Evolutionary conservation across 2,888 invertebrate genomes (phyloP).

Genomic region (Drymonia ruficornis): DNA sequence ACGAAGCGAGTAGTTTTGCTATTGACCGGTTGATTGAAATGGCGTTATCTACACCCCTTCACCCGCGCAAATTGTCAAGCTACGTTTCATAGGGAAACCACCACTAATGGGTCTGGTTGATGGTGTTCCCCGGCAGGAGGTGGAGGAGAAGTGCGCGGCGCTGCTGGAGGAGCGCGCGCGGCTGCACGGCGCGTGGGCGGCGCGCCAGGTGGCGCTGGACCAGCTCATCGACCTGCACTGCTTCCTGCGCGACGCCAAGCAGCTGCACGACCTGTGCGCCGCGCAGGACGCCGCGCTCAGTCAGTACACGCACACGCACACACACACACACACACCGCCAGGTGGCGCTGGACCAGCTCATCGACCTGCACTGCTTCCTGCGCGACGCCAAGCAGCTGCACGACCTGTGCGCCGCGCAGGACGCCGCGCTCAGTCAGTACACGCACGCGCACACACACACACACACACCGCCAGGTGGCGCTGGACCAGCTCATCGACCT

Average conservation of each 20-base stretch:
- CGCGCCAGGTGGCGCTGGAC: conserved; percentile 94
- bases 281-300: conserved; percentile 93
- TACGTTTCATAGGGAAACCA: too few relatives aligned
- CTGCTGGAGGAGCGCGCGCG: conserved; percentile 91
- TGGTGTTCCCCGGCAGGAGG: too few relatives aligned
- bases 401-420: conserved; percentile 94
- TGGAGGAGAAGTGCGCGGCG: conserved; percentile 91
- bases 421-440: conserved; percentile 87
- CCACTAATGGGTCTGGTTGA: too few relatives aligned
- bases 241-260: conserved; percentile 97
- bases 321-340: too few relatives aligned
- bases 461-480: conserved; percentile 56
- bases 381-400: conserved; percentile 97
- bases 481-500: conserved; percentile 96
- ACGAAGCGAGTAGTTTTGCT: too few relatives aligned
- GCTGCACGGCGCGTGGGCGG: conserved; percentile 94
- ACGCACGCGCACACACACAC: too few relatives aligned
- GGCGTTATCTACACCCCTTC: too few relatives aligned
- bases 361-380: conserved; percentile 97
- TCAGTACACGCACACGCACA: conserved; percentile 33
- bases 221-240: conserved; percentile 97
- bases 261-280: conserved; percentile 94
- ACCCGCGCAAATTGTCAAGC: too few relatives aligned
- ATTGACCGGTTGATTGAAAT: too few relatives aligned
- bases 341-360: conserved; percentile 95